These are phyloP conservation scores for Leptodactylus fuscus DNA, from an alignment of 2,113 vertebrate species.

Conservation along the genomic window DNA sequence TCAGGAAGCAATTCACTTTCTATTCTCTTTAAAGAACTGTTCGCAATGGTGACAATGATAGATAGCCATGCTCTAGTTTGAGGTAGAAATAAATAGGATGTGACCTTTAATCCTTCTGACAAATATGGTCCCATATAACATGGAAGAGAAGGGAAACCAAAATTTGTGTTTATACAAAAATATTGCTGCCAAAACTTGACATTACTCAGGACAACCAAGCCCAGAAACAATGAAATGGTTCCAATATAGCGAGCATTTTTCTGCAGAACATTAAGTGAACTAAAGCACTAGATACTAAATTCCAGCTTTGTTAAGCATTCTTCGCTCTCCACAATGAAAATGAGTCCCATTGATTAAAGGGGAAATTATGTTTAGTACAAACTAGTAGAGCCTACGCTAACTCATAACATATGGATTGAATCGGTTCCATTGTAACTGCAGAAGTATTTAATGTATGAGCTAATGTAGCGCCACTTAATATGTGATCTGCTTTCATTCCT, in stretches of 20 bases:
- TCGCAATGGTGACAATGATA: background rate
- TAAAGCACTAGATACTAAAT: background rate
- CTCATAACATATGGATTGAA: slow-evolving; percentile 33
- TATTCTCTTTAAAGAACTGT: background rate
- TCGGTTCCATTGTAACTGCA: slow-evolving; percentile 28
- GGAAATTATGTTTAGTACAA: slow-evolving; percentile 21
- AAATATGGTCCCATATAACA: background rate
- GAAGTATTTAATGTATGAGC: slow-evolving; percentile 18
- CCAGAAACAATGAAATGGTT: background rate
- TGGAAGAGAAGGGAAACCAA: background rate
- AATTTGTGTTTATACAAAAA: background rate
- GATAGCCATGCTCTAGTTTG: background rate
- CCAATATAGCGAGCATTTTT: background rate
- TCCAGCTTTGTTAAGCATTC: background rate
- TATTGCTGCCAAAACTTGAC: slow-evolving; percentile 2
- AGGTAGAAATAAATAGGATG: background rate
- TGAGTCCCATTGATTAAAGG: slow-evolving; percentile 29
- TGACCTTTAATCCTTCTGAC: background rate
- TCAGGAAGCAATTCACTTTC: background rate
- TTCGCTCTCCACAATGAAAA: slow-evolving; percentile 8
- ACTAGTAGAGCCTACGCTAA: background rate
- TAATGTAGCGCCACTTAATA: slow-evolving; percentile 26
- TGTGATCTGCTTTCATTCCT: slow-evolving; percentile 60
- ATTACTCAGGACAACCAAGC: slow-evolving; percentile 25
- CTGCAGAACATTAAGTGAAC: background rate